Percentiles rank a stretch among this genome's conserved stretches.
These are phyloP conservation scores for Metellina segmentata DNA, from an alignment of 2,888 invertebrate species.

Conservation along the genomic window DNA sequence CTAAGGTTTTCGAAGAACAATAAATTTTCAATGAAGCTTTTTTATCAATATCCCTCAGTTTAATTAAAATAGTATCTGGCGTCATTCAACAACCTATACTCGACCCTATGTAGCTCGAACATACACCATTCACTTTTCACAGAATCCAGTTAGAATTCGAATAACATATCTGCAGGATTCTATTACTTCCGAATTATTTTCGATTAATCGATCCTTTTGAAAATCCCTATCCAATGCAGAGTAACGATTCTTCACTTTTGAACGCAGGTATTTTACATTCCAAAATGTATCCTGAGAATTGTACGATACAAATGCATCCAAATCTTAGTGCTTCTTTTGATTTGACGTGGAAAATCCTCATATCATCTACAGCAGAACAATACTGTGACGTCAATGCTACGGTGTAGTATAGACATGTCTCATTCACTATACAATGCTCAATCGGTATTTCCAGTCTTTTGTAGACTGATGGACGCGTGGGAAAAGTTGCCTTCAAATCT, in stretches of 20 bases:
- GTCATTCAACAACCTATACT: conserved; percentile 82
- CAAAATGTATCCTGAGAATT: conserved; percentile 87
- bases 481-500: too few relatives aligned
- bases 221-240: conserved; percentile 87
- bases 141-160: conserved; percentile 84
- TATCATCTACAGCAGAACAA: conserved; percentile 61
- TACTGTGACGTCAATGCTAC: not conserved
- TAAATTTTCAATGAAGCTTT: conserved; percentile 85
- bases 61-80: conserved; percentile 85
- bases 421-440: too few relatives aligned
- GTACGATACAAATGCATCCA: conserved; percentile 88
- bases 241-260: conserved; percentile 82
- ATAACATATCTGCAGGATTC: conserved; percentile 85
- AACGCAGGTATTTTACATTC: conserved; percentile 86
- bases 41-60: conserved; percentile 86
- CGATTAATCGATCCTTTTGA: conserved; percentile 87
- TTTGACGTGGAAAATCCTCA: conserved; percentile 30
- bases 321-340: conserved; percentile 80
- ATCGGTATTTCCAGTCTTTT: too few relatives aligned
- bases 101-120: conserved; percentile 87
- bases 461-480: too few relatives aligned
- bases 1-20: conserved; percentile 87
- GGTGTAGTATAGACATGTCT: too few relatives aligned
- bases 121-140: conserved; percentile 89
- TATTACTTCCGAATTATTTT: conserved; percentile 87